Conservation (phyloP, 2,888 invertebrate species). For the Protonemura montana region DNA sequence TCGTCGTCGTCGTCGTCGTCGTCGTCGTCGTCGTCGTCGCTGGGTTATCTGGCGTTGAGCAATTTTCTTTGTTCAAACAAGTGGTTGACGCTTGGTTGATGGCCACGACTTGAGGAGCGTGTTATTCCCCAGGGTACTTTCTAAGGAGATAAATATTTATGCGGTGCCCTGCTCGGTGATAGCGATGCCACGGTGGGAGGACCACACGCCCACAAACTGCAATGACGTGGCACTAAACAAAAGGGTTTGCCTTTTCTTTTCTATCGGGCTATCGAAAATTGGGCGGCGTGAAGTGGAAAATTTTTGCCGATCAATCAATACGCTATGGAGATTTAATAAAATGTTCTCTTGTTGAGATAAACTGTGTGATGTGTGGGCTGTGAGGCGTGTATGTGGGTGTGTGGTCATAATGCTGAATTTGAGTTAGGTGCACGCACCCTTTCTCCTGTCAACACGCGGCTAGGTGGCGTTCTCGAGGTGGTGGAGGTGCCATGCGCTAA, state of each 20-base stretch:
- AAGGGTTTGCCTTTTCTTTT: neutral
- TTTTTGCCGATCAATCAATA: neutral
- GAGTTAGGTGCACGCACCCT: no score
- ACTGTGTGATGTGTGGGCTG: neutral
- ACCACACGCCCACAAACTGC: neutral
- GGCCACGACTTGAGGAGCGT: neutral
- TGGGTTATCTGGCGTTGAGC: neutral
- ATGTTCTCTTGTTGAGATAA: neutral
- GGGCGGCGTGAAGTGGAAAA: neutral
- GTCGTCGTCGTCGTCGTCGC: neutral
- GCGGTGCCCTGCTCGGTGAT: neutral
- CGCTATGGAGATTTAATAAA: neutral
- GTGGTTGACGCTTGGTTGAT: slow-evolving; percentile 5
- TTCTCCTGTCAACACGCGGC: neutral
- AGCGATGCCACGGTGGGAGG: neutral
- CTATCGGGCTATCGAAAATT: neutral
- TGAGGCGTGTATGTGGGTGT: neutral
- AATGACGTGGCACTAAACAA: neutral
- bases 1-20: neutral
- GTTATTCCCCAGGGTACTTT: neutral
- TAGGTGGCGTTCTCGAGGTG: neutral
- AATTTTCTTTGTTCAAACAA: slow-evolving; percentile 12
- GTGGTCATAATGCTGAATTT: neutral
- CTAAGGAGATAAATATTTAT: slow-evolving; percentile 12
- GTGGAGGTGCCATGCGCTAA: neutral